Percentiles rank a stretch among this genome's conserved stretches.
Conservation (phyloP, 1,140 invertebrate genomes). For the Drusus annulatus region DNA sequence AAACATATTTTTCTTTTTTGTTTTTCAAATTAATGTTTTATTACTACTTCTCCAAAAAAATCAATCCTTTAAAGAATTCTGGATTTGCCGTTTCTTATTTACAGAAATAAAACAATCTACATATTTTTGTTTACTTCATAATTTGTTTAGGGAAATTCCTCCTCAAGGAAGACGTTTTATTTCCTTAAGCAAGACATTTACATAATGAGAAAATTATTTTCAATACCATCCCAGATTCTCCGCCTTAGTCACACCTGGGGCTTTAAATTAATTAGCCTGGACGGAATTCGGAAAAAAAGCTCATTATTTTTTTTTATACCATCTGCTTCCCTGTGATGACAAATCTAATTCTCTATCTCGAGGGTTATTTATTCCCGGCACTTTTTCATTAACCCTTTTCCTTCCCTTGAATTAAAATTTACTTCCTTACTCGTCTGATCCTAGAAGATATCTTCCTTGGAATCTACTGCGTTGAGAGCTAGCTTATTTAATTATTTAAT, state of each 20-base stretch:
- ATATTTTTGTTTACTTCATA: slow-evolving; percentile 15
- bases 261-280: slow-evolving; percentile 56
- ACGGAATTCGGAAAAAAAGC: slow-evolving; percentile 53
- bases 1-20: too few species aligned
- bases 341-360: slow-evolving; percentile 34
- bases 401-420: slow-evolving; percentile 29
- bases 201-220: slow-evolving; percentile 44
- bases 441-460: too few species aligned
- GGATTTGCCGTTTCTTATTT: not conserved
- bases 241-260: slow-evolving; percentile 56
- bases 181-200: slow-evolving; percentile 44
- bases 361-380: slow-evolving; percentile 47
- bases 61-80: not conserved
- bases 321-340: slow-evolving; percentile 44
- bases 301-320: slow-evolving; percentile 57
- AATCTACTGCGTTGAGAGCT: too few species aligned
- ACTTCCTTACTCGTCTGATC: too few species aligned
- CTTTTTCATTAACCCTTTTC: slow-evolving; percentile 45
- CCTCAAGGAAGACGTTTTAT: slow-evolving; percentile 37
- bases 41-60: too few species aligned
- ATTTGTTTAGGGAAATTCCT: slow-evolving; percentile 33
- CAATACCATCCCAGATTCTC: slow-evolving; percentile 46
- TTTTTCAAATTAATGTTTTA: too few species aligned
- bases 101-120: not conserved
- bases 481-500: too few species aligned